Base-by-base conservation (phyloP, 2,888 invertebrate genomes). In the Bugula neritina region DNA sequence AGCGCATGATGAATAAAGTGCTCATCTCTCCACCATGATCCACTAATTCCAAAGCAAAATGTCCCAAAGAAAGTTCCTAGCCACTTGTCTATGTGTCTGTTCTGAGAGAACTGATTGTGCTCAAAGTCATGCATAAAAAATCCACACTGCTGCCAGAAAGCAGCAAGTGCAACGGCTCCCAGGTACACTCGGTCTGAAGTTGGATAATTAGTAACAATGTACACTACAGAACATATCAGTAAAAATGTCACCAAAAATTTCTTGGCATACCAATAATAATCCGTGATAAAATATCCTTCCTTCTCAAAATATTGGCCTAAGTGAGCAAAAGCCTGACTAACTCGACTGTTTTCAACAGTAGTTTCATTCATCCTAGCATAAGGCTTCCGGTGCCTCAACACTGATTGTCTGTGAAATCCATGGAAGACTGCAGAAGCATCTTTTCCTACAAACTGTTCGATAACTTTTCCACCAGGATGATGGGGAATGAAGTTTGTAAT, bases 121-220 rank as follows among this genome's bases (percentile, higher is more conserved):
- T 74, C 74, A 52, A 72, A 71, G 63, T 73, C 73, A 71, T 73
- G 73, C 71, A 73, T 74, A 70, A 73, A 70, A 35, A 73, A 73
- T 25, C 73, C 73, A 35, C 73, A 73, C 35, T 73, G 73, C 54
- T 73, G 73, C 73, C 73, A 73, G 63, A 73, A 73, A 35, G 69
- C 25, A 1, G 73, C 73, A 0, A 73, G 54, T 10, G 71, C 52
- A 25, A 73, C 21, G 25, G 54, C 73, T 29, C 71, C 73, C 10
- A 72, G 54, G 29, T 55, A 72, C 34, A 54, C 54, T 21, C 3
- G 5, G 55, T 71, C 31, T 35, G 57, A 43, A 5, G 29, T 43
- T 25, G 25, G 2, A 43, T 29, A 35, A 10, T n/a, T n/a, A 1
- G 35, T 55, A 21, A 74, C 57, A 23, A 31, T 27, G 29, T 31